Conservation (phyloP, 2,888 invertebrate genomes). For the Tetragonula carbonaria region DNA sequence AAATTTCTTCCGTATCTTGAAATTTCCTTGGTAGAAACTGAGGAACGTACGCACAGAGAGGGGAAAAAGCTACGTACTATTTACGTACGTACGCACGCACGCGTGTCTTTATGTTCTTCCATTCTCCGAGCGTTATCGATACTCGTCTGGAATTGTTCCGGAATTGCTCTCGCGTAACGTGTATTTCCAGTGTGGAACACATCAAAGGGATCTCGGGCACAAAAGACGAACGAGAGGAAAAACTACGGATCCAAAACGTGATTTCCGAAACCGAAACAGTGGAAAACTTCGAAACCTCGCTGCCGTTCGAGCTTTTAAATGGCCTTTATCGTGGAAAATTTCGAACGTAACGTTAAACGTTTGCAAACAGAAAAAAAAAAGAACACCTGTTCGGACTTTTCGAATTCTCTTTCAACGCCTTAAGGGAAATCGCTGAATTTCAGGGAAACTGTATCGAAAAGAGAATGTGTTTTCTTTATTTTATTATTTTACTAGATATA, state of each 20-base stretch:
- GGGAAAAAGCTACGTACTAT: background rate
- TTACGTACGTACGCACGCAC: background rate
- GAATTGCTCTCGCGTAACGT: slow-evolving; percentile 43
- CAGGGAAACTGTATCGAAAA: no score
- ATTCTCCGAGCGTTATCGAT: slow-evolving; percentile 47
- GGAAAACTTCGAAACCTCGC: no score
- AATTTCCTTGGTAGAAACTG: background rate
- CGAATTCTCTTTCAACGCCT: no score
- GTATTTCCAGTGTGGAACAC: slow-evolving; percentile 9
- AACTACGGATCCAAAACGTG: background rate
- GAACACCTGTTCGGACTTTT: no score
- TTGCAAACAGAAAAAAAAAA: background rate
- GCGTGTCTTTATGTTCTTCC: slow-evolving; percentile 5
- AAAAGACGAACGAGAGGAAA: slow-evolving; percentile 10
- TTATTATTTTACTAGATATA: no score
- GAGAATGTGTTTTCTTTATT: no score
- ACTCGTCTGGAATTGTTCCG: slow-evolving; percentile 43
- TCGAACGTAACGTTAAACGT: background rate
- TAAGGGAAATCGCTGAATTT: no score
- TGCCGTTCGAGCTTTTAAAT: background rate
- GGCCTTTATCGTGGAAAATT: background rate
- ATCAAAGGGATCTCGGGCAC: slow-evolving; percentile 26
- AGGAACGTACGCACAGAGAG: background rate
- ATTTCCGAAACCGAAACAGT: background rate
- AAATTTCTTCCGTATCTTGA: background rate